Evolutionary conservation across 2,888 invertebrate genomes (phyloP).

Genomic region (Stenodera caucasica): DNA sequence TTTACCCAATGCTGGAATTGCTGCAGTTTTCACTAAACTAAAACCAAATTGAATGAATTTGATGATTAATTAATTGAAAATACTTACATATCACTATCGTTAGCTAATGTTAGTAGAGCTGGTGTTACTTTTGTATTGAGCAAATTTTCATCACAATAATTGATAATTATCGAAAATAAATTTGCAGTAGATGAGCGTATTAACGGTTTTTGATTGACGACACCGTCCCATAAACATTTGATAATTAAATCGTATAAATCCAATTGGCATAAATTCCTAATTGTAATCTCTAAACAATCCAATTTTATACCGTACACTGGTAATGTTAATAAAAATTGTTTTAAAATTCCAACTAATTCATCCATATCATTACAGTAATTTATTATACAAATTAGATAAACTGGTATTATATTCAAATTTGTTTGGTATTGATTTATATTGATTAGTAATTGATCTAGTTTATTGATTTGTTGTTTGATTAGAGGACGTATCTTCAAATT

Average conservation of each 20-base stretch:
- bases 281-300: conserved; percentile 51
- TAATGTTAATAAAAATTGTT: conserved; percentile 60
- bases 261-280: conserved; percentile 49
- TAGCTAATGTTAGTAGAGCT: conserved; percentile 71
- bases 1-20: conserved; percentile 65
- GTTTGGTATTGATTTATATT: conserved; percentile 61
- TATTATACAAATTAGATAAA: conserved; percentile 63
- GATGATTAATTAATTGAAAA: conserved; percentile 4
- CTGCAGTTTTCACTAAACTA: conserved; percentile 63
- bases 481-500: conserved; percentile 61
- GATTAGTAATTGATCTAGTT: conserved; percentile 65
- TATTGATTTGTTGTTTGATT: conserved; percentile 61
- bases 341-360: conserved; percentile 61
- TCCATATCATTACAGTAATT: conserved; percentile 57
- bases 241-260: conserved; percentile 61
- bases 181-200: conserved; percentile 65
- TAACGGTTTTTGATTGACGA: conserved; percentile 65
- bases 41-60: too few relatives aligned
- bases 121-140: conserved; percentile 65
- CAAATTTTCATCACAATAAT: conserved; percentile 59
- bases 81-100: conserved; percentile 68
- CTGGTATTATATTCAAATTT: conserved; percentile 63
- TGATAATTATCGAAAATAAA: conserved; percentile 62
- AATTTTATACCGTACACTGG: conserved; percentile 60
- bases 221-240: conserved; percentile 66